Evolutionary conservation across 2,113 vertebrate genomes (phyloP).

Genomic region (Nannospalax galili): DNA sequence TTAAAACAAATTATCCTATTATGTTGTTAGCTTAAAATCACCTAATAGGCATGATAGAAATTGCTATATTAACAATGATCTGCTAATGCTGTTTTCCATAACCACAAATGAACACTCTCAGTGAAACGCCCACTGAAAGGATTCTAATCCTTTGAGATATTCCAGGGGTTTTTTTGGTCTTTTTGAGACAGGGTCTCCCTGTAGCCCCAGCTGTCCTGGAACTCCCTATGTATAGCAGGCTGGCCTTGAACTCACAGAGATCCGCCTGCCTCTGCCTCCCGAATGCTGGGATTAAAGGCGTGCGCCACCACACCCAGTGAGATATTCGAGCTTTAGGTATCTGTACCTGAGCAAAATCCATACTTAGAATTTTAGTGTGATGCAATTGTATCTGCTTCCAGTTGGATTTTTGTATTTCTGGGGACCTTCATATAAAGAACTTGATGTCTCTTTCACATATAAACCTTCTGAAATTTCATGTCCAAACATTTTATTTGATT

Average conservation of each 20-base stretch:
- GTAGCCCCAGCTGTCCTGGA: too few relatives aligned
- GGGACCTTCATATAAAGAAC: slow-evolving; percentile 39
- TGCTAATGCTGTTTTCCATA: slow-evolving; percentile 3
- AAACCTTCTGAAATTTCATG: neutral
- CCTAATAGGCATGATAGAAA: slow-evolving; percentile 40
- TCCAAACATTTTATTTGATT: neutral
- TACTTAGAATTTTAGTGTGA: neutral
- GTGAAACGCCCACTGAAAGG: slow-evolving; percentile 15
- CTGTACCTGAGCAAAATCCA: neutral
- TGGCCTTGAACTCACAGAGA: too few relatives aligned
- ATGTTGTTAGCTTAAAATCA: slow-evolving; percentile 61
- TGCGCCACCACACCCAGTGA: too few relatives aligned
- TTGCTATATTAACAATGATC: slow-evolving; percentile 32
- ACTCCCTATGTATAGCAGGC: too few relatives aligned
- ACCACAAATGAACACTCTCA: slow-evolving; percentile 54
- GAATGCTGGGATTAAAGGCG: too few relatives aligned
- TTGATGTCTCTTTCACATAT: neutral
- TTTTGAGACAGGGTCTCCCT: too few relatives aligned
- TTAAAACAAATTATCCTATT: slow-evolving; percentile 60
- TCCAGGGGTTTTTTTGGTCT: too few relatives aligned
- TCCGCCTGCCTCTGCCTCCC: too few relatives aligned
- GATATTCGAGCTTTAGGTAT: neutral
- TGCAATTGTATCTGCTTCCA: neutral
- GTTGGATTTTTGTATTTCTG: neutral
- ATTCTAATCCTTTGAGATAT: slow-evolving; percentile 7